These are phyloP conservation scores for Tuberolachnus salignus DNA, from an alignment of 2,888 invertebrate genomes.

Conservation along the genomic window DNA sequence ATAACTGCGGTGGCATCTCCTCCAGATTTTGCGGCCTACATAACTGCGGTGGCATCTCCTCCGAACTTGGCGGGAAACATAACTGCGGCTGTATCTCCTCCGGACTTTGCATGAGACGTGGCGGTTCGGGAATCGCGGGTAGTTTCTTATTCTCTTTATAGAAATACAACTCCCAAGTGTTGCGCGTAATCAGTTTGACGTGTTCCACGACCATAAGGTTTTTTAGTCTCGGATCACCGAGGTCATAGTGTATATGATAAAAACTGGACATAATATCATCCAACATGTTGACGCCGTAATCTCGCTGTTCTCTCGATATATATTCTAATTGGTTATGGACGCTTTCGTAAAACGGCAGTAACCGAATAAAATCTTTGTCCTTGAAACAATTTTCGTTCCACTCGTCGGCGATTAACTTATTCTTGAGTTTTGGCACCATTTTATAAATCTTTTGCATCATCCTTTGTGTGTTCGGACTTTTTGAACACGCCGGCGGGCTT, in stretches of 20 bases:
- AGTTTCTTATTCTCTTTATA: not conserved
- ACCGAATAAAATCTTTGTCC: conserved; percentile 15
- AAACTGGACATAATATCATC: conserved; percentile 37
- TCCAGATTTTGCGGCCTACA: not conserved
- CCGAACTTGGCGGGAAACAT: not conserved
- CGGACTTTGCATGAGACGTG: too few relatives aligned
- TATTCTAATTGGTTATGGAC: conserved; percentile 40
- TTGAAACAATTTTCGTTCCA: conserved; percentile 31
- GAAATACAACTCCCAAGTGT: conserved; percentile 38
- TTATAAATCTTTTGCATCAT: not conserved
- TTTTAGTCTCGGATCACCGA: conserved; percentile 37
- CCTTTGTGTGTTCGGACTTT: not conserved
- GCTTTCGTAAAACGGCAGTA: conserved; percentile 28
- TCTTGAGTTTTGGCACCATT: not conserved
- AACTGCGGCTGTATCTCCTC: not conserved
- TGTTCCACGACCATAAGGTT: conserved; percentile 17
- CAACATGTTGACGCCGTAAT: conserved; percentile 34
- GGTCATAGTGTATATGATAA: conserved; percentile 40
- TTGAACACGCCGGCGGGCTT: not conserved
- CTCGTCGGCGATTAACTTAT: conserved; percentile 2
- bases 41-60: not conserved
- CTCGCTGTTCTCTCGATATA: conserved; percentile 6
- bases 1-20: not conserved
- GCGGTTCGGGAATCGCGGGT: not conserved
- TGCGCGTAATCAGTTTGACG: conserved; percentile 33